Percentiles rank a stretch among this genome's conserved stretches.
Conservation (phyloP, 2,113 vertebrate species). For the Nothoprocta pentlandii region DNA sequence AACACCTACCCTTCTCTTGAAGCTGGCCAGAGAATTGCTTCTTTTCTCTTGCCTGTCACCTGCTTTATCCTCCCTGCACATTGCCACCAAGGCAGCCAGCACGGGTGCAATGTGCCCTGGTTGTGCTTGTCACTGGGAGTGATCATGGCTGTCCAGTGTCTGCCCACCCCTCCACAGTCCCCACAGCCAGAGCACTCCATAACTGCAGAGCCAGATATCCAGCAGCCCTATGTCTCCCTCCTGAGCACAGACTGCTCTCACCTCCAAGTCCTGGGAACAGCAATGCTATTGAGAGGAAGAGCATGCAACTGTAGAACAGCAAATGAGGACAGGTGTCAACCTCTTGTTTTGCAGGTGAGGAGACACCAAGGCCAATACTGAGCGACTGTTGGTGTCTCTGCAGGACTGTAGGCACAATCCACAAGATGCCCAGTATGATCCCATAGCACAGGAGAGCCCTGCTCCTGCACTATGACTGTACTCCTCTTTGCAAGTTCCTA, state of each 20-base stretch:
- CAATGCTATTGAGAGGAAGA: not conserved
- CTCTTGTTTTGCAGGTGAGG: accelerated
- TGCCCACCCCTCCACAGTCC: not conserved
- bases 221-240: not conserved
- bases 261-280: not conserved
- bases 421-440: accelerated
- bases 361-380: not conserved
- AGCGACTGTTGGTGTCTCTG: not conserved
- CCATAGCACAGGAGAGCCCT: not conserved
- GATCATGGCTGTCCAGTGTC: accelerated
- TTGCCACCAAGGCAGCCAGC: not conserved
- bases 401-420: accelerated
- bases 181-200: not conserved
- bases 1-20: too few species aligned
- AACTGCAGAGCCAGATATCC: not conserved
- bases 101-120: not conserved
- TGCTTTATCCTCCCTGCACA: not conserved
- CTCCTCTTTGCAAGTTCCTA: not conserved
- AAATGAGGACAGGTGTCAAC: not conserved
- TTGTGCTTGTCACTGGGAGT: not conserved
- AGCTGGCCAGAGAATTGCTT: too few species aligned
- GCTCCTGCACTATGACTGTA: too few species aligned
- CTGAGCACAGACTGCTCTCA: not conserved
- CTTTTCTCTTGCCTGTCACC: not conserved
- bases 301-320: accelerated